Percentiles rank a stretch among this genome's conserved stretches.
phyloP scores from a whole-genome alignment of 2,113 vertebrate genomes.

The Hippocampus barbouri region DNA sequence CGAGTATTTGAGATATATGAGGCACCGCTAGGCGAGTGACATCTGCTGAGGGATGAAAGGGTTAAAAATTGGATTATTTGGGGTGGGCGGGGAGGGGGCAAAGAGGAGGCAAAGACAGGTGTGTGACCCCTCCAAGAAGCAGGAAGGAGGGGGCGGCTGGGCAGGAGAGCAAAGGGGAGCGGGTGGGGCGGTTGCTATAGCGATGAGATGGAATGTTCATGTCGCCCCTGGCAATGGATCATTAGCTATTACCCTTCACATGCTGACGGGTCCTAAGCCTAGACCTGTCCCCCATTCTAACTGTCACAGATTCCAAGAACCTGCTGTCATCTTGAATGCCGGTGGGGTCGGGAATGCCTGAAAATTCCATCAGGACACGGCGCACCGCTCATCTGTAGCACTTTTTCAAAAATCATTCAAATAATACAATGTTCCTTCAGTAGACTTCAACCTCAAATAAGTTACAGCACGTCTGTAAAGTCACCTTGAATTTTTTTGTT shows the following conservation, averaged over 20 bases:
- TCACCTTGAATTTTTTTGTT: constrained; percentile 15
- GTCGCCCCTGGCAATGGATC: constrained; percentile 53
- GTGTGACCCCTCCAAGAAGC: constrained; percentile 46
- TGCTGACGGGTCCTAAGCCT: constrained; percentile 48
- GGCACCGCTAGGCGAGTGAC: not conserved
- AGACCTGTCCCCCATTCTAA: constrained; percentile 43
- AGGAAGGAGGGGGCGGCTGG: constrained; percentile 24
- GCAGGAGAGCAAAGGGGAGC: not conserved
- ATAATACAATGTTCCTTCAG: not conserved
- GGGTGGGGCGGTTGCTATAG: constrained; percentile 44
- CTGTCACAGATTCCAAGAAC: constrained; percentile 41
- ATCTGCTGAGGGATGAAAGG: not conserved
- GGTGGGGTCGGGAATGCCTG: constrained; percentile 30
- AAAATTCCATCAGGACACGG: constrained; percentile 19
- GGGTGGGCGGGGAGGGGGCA: constrained; percentile 2
- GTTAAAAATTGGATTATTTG: not conserved
- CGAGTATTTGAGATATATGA: constrained; percentile 18
- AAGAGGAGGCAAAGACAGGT: constrained; percentile 57
- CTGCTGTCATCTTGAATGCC: constrained; percentile 41
- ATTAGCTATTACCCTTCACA: constrained; percentile 42
- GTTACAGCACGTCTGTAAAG: not conserved
- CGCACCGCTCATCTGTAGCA: not conserved
- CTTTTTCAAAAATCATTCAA: not conserved
- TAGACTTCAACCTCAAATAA: not conserved
- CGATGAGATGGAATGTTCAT: constrained; percentile 57